These are phyloP conservation scores for Microplitis manilae DNA, from an alignment of 2,888 invertebrate genomes.

Conservation along the genomic window DNA sequence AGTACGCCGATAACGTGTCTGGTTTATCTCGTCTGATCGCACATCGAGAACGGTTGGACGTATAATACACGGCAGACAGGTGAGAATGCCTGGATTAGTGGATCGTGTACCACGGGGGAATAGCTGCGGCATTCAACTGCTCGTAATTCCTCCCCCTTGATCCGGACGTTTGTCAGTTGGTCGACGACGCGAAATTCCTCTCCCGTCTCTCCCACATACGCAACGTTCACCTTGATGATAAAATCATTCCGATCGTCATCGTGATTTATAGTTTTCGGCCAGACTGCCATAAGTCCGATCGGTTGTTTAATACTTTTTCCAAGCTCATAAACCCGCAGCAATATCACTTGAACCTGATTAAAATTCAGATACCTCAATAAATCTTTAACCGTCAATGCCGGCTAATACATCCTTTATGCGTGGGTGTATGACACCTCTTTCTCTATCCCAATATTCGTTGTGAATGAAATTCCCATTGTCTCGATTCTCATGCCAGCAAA, in stretches of 20 bases:
- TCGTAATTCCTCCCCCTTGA: slow-evolving; percentile 22
- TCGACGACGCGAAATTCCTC: slow-evolving; percentile 2
- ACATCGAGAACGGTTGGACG: slow-evolving; percentile 12
- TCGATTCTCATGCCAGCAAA: slow-evolving; percentile 16
- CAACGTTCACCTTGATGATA: background rate
- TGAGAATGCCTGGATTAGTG: slow-evolving; percentile 32
- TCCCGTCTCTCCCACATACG: background rate
- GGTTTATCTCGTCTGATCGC: slow-evolving; percentile 37
- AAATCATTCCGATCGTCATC: slow-evolving; percentile 8
- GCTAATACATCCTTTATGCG: background rate
- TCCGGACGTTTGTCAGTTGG: slow-evolving; percentile 22
- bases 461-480: slow-evolving; percentile 38
- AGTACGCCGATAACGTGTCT: slow-evolving; percentile 31
- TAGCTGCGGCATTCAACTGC: slow-evolving; percentile 21
- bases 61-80: slow-evolving; percentile 31
- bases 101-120: background rate
- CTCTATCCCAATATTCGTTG: slow-evolving; percentile 31
- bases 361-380: slow-evolving; percentile 1
- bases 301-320: background rate
- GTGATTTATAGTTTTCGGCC: background rate
- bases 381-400: slow-evolving; percentile 3
- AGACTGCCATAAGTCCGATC: background rate
- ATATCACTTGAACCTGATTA: background rate
- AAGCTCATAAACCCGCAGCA: too few relatives aligned
- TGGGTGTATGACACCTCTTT: background rate